Base-by-base conservation (phyloP, 2,888 invertebrate genomes). In the Patella depressa region DNA sequence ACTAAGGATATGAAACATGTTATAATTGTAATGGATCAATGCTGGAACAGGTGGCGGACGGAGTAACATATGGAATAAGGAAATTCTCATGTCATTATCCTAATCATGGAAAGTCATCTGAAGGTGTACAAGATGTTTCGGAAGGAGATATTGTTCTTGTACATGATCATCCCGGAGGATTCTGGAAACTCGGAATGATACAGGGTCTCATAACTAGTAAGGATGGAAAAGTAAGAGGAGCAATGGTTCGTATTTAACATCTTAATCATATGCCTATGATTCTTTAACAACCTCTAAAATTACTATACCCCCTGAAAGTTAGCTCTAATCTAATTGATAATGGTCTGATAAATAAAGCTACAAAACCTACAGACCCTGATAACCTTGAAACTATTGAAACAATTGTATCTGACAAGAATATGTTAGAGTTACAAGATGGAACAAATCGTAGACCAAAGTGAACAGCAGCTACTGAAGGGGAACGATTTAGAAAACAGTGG, bases 391-490 rank as follows among this genome's bases (percentile, higher is more conserved):
- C 59, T 59, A n/a, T 17, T 15, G 15, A 59, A 7, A n/a, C n/a
- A n/a, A n/a, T 5, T 59, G 15, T 15, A 17, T n/a, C 19, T 5
- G 59, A 59, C 12, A 19, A 59, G 17, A 15, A 1, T 59, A 11
- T 5, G 7, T 1, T 1, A 19, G 59, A 59, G 15, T 59, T 17
- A n/a, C 17, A 59, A 14, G 5, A 17, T 59, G 1, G 17, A n/a
- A 14, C n/a, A 59, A 59, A 15, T 17, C 5, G n/a, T 17, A 12
- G 59, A 59, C 59, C 59, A 59, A 59, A 14, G 19, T 5, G 17
- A 15, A 59, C 59, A 59, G 59, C 59, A 59, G 65, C 65, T 65
- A 65, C 65, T n/a, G 65, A 65, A 59, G n/a, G 59, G 2, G 59
- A 59, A 19, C 17, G 19, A 19, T 59, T 59, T 17, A 17, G 59